Evolutionary conservation across 2,888 invertebrate species (phyloP).

Genomic region (Cordilura impudica): DNA sequence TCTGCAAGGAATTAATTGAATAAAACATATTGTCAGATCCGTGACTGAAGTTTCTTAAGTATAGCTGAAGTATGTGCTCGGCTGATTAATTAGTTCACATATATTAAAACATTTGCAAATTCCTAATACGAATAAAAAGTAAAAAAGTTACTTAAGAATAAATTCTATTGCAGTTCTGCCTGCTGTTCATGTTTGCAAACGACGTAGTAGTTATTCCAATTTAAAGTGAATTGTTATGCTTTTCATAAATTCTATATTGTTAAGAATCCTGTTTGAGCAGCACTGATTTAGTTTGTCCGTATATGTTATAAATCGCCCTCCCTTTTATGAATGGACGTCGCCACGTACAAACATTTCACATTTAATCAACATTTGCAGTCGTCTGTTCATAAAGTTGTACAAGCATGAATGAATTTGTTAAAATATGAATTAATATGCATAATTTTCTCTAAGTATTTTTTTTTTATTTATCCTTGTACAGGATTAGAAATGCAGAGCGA

Average conservation of each 20-base stretch:
- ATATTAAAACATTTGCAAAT: too few relatives aligned
- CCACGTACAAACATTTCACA: conserved; percentile 48
- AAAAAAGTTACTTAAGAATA: too few relatives aligned
- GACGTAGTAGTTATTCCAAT: conserved; percentile 47
- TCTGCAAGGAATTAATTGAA: too few relatives aligned
- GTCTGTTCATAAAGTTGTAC: background rate
- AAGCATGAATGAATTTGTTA: conserved; percentile 57
- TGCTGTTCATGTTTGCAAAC: conserved; percentile 1
- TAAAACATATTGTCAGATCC: too few relatives aligned
- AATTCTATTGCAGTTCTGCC: too few relatives aligned
- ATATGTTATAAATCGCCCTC: conserved; percentile 41
- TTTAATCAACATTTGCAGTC: conserved; percentile 47
- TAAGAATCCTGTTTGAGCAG: conserved; percentile 39
- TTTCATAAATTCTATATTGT: conserved; percentile 43
- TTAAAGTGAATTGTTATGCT: conserved; percentile 58
- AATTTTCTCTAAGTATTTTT: background rate
- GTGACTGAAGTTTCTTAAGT: too few relatives aligned
- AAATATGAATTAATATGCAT: conserved; percentile 31
- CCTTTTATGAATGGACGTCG: conserved; percentile 37
- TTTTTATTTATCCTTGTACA: background rate
- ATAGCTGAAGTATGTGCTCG: too few relatives aligned
- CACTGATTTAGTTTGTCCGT: conserved; percentile 33
- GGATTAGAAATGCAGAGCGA: background rate
- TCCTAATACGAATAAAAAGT: too few relatives aligned
- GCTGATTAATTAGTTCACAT: too few relatives aligned